Conservation (phyloP, 2,797 vertebrate genomes). For the Fundulus diaphanus region DNA sequence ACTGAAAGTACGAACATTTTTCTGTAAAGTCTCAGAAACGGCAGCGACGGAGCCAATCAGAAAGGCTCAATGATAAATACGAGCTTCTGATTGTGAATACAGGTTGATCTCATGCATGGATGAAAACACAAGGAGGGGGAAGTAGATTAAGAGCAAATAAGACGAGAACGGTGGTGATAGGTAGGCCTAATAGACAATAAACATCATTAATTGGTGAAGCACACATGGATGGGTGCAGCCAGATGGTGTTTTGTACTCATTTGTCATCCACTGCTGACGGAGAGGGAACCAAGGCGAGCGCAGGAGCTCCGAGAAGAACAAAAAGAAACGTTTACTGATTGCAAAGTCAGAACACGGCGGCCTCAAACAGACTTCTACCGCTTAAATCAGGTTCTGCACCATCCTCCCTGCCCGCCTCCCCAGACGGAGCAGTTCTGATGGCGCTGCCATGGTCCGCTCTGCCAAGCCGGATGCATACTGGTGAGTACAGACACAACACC, state of each 20-base stretch:
- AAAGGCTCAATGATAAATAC: constrained; percentile 19
- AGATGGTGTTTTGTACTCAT: constrained; percentile 84
- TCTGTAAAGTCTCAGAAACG: background rate
- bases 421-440: constrained; percentile 56
- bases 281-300: constrained; percentile 45
- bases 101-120: constrained; percentile 45
- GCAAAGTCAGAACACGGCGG: constrained; percentile 46
- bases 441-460: constrained; percentile 46
- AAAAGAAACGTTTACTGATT: constrained; percentile 56
- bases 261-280: constrained; percentile 79
- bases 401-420: constrained; percentile 47
- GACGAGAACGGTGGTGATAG: constrained; percentile 64
- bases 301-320: constrained; percentile 39
- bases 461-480: constrained; percentile 72
- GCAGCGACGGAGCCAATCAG: constrained; percentile 19
- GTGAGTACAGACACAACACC: constrained; percentile 72
- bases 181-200: constrained; percentile 71
- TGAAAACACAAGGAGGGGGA: constrained; percentile 18
- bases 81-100: constrained; percentile 17
- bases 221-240: constrained; percentile 76
- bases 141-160: constrained; percentile 71
- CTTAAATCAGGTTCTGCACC: constrained; percentile 51
- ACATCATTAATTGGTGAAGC: constrained; percentile 78
- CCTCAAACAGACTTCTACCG: constrained; percentile 56
- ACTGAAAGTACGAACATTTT: background rate